A percentile compares a stretch with the other conserved stretches of the same genome.
Evolutionary conservation across 1,140 invertebrate genomes (phyloP).

Genomic region (Trinorchestia longiramus): DNA sequence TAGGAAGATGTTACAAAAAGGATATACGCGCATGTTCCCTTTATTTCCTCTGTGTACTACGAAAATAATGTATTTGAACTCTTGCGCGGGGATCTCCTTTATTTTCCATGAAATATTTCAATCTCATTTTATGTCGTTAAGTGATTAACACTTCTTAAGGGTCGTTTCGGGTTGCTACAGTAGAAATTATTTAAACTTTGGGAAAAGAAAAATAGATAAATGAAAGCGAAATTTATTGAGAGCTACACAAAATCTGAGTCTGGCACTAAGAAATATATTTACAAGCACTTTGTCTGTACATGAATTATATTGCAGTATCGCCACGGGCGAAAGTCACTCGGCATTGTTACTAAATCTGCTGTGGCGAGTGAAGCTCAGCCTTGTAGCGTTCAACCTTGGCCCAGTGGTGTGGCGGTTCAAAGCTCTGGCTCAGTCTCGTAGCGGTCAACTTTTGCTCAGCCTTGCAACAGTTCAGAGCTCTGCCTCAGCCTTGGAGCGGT

Average conservation of each 20-base stretch:
- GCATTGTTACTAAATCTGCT: neutral
- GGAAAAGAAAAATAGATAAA: neutral
- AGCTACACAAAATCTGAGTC: conserved; percentile 12
- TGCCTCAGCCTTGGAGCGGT: neutral
- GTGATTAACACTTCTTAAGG: neutral
- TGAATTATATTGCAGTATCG: neutral
- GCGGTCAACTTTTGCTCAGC: neutral
- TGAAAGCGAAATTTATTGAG: conserved; percentile 44
- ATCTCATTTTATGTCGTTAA: neutral
- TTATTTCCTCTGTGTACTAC: neutral
- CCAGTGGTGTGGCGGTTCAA: too few relatives aligned
- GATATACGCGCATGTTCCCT: neutral
- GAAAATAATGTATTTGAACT: too few relatives aligned
- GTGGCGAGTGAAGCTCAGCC: neutral
- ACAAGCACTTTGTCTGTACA: conserved; percentile 27
- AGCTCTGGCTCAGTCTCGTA: neutral
- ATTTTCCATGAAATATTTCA: neutral
- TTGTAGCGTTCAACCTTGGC: neutral
- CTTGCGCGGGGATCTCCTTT: neutral
- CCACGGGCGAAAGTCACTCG: neutral
- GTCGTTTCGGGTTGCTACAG: neutral
- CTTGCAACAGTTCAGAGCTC: neutral
- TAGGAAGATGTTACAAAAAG: too few relatives aligned
- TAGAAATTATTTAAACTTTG: neutral
- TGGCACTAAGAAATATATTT: conserved; percentile 35